A percentile compares a stretch with the other conserved stretches of the same genome.
phyloP scores from a whole-genome alignment of 1,140 invertebrate genomes.

The Druon quercuslanigerum region DNA sequence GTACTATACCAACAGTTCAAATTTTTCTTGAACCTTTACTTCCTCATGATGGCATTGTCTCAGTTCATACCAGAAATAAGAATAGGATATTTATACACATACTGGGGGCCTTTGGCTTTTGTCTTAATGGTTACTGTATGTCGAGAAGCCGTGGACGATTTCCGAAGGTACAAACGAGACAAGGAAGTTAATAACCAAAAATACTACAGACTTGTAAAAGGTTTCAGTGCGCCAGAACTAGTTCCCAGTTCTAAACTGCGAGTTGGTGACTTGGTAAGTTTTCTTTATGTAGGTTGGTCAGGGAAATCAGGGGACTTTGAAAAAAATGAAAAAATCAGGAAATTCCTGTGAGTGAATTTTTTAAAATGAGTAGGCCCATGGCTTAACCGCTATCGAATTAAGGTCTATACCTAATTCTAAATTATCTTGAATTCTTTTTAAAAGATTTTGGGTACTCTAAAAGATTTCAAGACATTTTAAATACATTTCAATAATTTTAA shows the following conservation, averaged over 20 bases:
- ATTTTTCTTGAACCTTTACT: constrained; percentile 99
- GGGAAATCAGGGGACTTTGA: no score
- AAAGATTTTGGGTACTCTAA: no score
- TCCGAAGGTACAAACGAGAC: constrained; percentile 91
- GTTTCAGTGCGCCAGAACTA: constrained; percentile 71
- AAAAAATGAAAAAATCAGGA: no score
- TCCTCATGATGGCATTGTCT: constrained; percentile 97
- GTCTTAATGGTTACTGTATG: constrained; percentile 96
- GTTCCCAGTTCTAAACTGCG: constrained; percentile 80
- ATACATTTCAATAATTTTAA: no score
- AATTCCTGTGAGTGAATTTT: no score
- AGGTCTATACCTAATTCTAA: no score
- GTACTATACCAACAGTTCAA: constrained; percentile 98
- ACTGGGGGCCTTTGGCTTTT: constrained; percentile 98
- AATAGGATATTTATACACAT: constrained; percentile 98
- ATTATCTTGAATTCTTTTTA: no score
- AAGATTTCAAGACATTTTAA: no score
- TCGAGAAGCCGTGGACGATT: constrained; percentile 97
- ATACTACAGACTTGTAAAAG: constrained; percentile 82
- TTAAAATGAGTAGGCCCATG: no score
- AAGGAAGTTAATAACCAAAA: constrained; percentile 96
- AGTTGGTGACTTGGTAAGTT: constrained; percentile 86
- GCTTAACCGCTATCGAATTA: no score
- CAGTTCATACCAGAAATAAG: constrained; percentile 98
- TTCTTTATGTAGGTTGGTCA: background rate